Conservation (phyloP, 2,113 vertebrate species). For the Pteruthius melanotis region DNA sequence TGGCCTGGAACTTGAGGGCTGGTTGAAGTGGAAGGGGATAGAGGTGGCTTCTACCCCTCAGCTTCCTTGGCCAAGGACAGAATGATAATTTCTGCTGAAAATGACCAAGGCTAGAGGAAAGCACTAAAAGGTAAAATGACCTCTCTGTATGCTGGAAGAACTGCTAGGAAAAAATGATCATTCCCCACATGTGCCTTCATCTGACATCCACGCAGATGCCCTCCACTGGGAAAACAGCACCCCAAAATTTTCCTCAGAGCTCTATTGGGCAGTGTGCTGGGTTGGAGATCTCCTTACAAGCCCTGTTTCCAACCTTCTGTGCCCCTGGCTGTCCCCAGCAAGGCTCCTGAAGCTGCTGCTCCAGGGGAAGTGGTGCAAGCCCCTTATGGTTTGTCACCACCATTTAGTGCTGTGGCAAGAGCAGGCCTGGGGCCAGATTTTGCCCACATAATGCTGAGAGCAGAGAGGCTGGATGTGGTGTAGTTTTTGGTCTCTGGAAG, state of each 20-base stretch:
- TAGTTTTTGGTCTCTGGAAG: background rate
- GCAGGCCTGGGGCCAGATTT: rapidly evolving
- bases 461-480: rapidly evolving
- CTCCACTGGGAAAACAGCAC: background rate
- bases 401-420: background rate
- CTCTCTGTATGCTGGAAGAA: background rate
- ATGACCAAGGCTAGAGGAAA: background rate
- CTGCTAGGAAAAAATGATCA: background rate
- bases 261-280: background rate
- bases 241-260: background rate
- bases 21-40: background rate
- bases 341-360: background rate
- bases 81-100: background rate
- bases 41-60: rapidly evolving
- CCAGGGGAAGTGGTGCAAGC: rapidly evolving
- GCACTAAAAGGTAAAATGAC: background rate
- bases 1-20: background rate
- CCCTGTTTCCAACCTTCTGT: background rate
- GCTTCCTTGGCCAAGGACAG: background rate
- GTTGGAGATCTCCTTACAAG: background rate
- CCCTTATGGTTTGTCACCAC: background rate
- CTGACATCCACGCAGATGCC: background rate
- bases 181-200: background rate
- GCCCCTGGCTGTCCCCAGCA: background rate
- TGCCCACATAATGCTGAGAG: rapidly evolving